Evolutionary conservation across 2,888 invertebrate genomes (phyloP).

Genomic region (Epicampocera succincta): DNA sequence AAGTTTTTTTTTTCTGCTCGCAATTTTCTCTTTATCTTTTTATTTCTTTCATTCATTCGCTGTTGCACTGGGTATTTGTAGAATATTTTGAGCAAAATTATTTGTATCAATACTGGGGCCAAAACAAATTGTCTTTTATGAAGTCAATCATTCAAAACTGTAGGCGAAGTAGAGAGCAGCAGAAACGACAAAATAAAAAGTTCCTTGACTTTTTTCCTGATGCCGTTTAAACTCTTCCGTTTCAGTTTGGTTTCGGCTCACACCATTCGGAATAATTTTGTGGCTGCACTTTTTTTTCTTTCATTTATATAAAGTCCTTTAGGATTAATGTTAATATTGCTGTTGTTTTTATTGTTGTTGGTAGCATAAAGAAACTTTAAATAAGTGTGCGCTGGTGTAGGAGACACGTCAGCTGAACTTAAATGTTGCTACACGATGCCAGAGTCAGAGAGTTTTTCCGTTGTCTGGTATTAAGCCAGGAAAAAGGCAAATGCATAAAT

Average conservation of each 20-base stretch:
- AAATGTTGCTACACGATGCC: neutral
- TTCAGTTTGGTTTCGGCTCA: conserved; percentile 1
- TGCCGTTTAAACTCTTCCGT: conserved; percentile 25
- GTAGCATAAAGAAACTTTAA: conserved; percentile 30
- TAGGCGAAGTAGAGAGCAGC: conserved; percentile 20
- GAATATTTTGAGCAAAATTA: conserved; percentile 34
- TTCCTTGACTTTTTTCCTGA: conserved; percentile 25
- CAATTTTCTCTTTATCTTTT: neutral
- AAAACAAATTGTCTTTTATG: conserved; percentile 53
- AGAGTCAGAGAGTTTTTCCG: neutral
- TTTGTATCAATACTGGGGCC: conserved; percentile 55
- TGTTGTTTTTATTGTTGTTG: conserved; percentile 41
- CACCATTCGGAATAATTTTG: conserved; percentile 33
- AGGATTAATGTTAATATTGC: conserved; percentile 53
- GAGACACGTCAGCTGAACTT: conserved; percentile 17
- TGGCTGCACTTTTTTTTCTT: conserved; percentile 6
- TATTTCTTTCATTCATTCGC: neutral
- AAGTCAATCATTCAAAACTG: conserved; percentile 67
- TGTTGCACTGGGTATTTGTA: conserved; percentile 10
- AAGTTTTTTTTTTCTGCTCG: conserved; percentile 43
- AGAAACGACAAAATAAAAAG: conserved; percentile 38
- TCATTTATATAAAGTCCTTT: conserved; percentile 35
- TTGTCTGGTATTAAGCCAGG: too few species aligned
- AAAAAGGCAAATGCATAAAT: too few species aligned
- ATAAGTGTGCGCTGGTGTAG: neutral